Base-by-base conservation (phyloP, 2,113 vertebrate species). In the Microcebus jonahi region DNA sequence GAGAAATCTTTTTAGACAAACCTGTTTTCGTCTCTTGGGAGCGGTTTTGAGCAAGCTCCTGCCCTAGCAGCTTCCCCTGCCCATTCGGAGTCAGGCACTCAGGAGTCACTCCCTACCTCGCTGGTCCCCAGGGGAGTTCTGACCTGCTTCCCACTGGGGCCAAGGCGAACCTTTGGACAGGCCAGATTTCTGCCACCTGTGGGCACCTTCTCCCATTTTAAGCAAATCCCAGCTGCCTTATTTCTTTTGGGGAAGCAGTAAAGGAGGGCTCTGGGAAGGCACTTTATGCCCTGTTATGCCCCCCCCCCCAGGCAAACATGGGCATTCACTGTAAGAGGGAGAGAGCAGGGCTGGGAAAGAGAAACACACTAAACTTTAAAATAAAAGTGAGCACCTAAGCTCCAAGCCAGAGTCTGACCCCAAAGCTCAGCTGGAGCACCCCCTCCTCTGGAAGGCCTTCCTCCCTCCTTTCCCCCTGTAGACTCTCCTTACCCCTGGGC, bases 101-200 rank as follows among this genome's bases (percentile, higher is more conserved):
- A 84, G 48, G 34, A 45, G 57, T 48, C 71, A 57, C n/a, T 39
- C 85, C 85, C 59, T 20, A 55, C 42, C 88, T 89, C 39, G 4
- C 61, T 11, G 39, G 65, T 92, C 95, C 96, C 95, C 88, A 68
- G 88, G 36, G 94, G 31, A 45, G 6, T 14, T 89, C 93, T 96
- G 91, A 97, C 95, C 96, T 93, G 95, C 75, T 97, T 98, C 97
- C 91, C 95, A 79, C 29, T 14, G 90, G 87, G 92, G 76, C 73
- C 83, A 59, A 27, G 50, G 70, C 9, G 65, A 84, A 42, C 39
- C 59, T 48, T 55, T 34, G 12, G 59, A 88, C 45, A 53, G 9
- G 65, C 25, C 50, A 45, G 71, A 29, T 76, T 80, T 85, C 50
- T 14, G 95, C 13, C 39, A 63, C 14, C 3, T 11, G 31, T 5